A percentile compares a stretch with the other conserved stretches of the same genome.
Conservation (phyloP, 23 tunicate species). For the Diplosoma virens region DNA sequence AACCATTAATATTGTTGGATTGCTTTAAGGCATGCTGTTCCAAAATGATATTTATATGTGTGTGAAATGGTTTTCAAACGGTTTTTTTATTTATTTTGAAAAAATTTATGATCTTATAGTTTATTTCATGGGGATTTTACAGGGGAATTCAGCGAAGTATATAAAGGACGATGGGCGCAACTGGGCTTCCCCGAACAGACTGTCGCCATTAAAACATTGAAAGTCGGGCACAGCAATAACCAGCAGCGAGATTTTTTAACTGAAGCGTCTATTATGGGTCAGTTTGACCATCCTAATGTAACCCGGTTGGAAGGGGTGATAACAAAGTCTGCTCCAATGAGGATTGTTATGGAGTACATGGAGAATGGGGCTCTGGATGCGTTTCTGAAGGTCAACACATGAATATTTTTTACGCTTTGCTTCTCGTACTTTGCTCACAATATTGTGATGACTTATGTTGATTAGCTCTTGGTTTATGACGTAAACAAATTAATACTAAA, state of each 20-base stretch:
- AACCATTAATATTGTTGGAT: too few relatives aligned
- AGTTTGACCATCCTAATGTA: constrained; percentile 90
- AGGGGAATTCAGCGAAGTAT: constrained; percentile 97
- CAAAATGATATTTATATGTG: too few relatives aligned
- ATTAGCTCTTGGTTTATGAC: too few relatives aligned
- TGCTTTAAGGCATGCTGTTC: too few relatives aligned
- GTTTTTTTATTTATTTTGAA: too few relatives aligned
- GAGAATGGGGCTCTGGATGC: constrained; percentile 93
- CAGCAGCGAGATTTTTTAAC: constrained; percentile 86
- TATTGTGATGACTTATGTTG: too few relatives aligned
- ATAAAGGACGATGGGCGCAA: constrained; percentile 40
- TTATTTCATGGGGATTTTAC: too few relatives aligned
- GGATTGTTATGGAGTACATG: constrained; percentile 96
- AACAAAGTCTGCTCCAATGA: constrained; percentile 82
- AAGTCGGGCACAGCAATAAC: constrained; percentile 73
- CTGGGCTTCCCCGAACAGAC: constrained; percentile 31
- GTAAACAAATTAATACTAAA: too few relatives aligned
- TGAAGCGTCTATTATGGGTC: constrained; percentile 95
- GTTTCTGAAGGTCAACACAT: constrained; percentile 75
- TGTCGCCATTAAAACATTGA: constrained; percentile 86
- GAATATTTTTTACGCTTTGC: too few relatives aligned
- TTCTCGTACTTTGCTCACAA: too few relatives aligned
- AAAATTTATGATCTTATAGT: too few relatives aligned
- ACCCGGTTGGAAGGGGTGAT: constrained; percentile 96
- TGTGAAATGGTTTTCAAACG: too few relatives aligned